Conservation (phyloP, 2,797 vertebrate species). For the Halcyon badia region DNA sequence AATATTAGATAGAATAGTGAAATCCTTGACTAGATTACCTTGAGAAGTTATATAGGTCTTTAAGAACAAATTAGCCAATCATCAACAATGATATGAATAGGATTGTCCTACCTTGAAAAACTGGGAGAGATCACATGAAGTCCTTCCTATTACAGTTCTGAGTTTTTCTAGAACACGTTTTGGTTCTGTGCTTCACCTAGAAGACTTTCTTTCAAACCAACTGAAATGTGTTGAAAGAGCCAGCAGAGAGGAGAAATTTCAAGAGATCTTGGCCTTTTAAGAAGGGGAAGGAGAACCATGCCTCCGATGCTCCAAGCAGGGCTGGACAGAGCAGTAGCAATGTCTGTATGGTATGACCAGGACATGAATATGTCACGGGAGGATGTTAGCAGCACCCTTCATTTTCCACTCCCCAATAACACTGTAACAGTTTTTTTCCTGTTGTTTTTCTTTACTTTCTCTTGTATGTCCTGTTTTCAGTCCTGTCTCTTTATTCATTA, state of each 20-base stretch:
- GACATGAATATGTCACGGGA: background rate
- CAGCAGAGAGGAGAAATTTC: background rate
- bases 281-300: background rate
- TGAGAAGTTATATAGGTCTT: background rate
- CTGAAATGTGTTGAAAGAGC: background rate
- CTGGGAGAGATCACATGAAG: background rate
- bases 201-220: background rate
- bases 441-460: background rate
- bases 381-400: background rate
- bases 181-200: background rate
- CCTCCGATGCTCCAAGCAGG: background rate
- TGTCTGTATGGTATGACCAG: background rate
- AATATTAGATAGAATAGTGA: background rate
- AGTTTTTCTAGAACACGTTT: background rate
- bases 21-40: background rate
- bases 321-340: background rate
- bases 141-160: background rate
- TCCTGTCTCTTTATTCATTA: background rate
- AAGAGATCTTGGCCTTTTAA: background rate
- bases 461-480: background rate
- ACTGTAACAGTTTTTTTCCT: accelerated
- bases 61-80: background rate
- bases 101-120: background rate
- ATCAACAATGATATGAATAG: background rate
- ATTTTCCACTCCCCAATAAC: background rate